Evolutionary conservation across 1,140 invertebrate genomes (phyloP), one percentile per base, ranked within the genome.

Genomic region (Nebria ingens): DNA sequence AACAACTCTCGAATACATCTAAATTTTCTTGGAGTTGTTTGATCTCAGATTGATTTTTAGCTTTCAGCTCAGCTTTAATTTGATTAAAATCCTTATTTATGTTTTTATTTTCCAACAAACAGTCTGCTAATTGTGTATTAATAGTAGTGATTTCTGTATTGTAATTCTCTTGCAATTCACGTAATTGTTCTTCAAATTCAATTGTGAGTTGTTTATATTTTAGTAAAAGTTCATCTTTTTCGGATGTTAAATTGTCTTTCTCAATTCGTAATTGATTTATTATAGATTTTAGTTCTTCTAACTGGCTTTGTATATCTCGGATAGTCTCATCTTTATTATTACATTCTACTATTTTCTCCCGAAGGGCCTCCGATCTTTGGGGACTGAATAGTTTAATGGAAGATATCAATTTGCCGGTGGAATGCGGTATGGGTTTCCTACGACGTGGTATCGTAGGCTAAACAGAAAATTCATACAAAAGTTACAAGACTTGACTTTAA

Each of bases 321-420:
- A 71, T 69, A 34, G 57, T 69, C n/a, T 56, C 21, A 55, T 68
- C 64, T 62, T 71, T 71, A 51, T 69, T 69, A 38, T 64, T 61
- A 52, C 67, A 70, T 61, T 71, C 69, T 1, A 66, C 66, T 25
- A 67, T 65, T 63, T 69, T 71, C 53, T 67, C 67, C 34, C 63
- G 58, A 20, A 71, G 58, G 19, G 61, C 60, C 60, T 71, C 68
- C 17, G 51, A 42, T 4, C 17, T 45, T 11, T 4, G 9, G 3
- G 40, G 40, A 45, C 40, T 52, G 56, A 53, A 60, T 62, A 56
- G 55, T 59, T 58, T 63, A 34, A 45, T 60, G 58, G 15, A 56
- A 17, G 51, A 60, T 58, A 57, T 51, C 56, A 57, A 64, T 58
- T 4, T 59, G 9, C 29, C 50, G 25, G 52, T 50, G 2, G 53